Conservation (phyloP, 2,888 invertebrate species). For the Athalia circularis region DNA sequence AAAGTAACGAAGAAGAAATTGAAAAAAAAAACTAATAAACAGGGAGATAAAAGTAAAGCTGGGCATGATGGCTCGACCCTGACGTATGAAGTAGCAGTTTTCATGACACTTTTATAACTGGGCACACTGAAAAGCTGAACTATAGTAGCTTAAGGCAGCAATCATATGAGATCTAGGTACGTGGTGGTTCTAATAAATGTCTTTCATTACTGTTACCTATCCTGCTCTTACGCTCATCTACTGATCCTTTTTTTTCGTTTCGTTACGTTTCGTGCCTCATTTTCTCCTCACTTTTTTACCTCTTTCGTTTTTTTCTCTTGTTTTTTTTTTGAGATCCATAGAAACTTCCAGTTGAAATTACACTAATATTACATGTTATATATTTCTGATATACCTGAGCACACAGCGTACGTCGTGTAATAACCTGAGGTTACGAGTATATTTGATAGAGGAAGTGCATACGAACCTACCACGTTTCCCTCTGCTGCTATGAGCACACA, state of each 20-base stretch:
- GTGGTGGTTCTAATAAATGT: constrained; percentile 47
- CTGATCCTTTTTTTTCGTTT: constrained; percentile 7
- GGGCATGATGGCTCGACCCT: background rate
- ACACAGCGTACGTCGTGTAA: constrained; percentile 37
- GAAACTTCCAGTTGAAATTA: constrained; percentile 46
- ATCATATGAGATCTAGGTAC: background rate
- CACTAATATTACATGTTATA: constrained; percentile 53
- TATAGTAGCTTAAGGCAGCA: background rate
- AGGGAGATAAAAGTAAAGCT: no score
- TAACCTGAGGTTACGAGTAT: constrained; percentile 53
- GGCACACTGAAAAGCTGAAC: background rate
- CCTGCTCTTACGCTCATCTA: background rate
- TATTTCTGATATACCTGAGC: constrained; percentile 45
- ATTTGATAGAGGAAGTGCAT: background rate
- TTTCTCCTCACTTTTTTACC: no score
- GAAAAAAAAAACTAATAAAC: background rate
- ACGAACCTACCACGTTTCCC: no score
- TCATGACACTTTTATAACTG: background rate
- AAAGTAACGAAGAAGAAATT: no score
- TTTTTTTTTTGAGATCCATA: no score
- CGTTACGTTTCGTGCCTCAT: background rate
- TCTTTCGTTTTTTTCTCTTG: no score
- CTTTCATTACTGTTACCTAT: constrained; percentile 56
- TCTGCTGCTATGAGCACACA: no score
- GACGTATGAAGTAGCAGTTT: background rate